Evolutionary conservation across 2,113 vertebrate genomes (phyloP).

Genomic region (Bubo blakistoni): DNA sequence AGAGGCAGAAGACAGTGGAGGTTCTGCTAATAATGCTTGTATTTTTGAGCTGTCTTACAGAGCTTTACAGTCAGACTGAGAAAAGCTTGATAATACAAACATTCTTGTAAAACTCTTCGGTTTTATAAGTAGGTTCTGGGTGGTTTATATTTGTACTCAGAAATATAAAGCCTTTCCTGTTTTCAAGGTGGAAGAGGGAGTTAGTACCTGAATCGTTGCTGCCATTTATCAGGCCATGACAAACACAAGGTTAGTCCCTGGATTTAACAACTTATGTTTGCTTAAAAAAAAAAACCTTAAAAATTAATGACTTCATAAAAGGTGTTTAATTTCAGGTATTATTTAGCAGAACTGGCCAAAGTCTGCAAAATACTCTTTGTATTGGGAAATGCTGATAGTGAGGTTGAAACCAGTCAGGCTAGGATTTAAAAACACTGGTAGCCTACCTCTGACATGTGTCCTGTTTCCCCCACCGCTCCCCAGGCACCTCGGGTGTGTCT

Average conservation of each 20-base stretch:
- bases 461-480: fast-evolving
- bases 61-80: neutral
- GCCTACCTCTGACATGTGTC: fast-evolving
- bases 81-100: neutral
- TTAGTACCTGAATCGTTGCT: neutral
- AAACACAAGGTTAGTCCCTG: neutral
- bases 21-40: neutral
- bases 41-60: too few species aligned
- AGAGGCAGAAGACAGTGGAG: neutral
- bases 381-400: neutral
- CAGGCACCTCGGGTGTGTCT: neutral
- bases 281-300: neutral
- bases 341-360: neutral
- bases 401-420: neutral
- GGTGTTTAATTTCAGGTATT: neutral
- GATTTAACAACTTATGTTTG: neutral
- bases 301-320: neutral
- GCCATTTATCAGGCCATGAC: neutral
- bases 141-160: neutral
- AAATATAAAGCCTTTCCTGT: neutral
- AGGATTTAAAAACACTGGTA: neutral
- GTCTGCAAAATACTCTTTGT: neutral
- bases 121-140: neutral
- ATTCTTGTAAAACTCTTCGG: neutral
- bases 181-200: neutral